Base-by-base conservation (phyloP, 2,888 invertebrate species). In the Cephus nigrinus region DNA sequence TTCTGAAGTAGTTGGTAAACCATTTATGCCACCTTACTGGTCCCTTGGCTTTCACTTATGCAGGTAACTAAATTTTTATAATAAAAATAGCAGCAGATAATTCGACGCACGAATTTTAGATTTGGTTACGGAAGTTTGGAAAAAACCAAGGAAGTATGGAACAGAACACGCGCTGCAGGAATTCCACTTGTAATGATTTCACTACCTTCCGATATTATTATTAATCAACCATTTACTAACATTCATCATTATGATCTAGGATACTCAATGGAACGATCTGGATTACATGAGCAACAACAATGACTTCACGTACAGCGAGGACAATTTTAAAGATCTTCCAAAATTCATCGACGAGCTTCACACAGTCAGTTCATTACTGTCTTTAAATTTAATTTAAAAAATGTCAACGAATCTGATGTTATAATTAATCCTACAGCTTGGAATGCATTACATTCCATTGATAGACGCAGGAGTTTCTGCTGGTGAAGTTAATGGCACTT, bases 1-100 rank as follows among this genome's bases (percentile, higher is more conserved):
- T 88, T 94, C 95, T 0, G 93, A 93, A 79, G 86, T 96, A 5
- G 93, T 97, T 15, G 97, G 97, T 0, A 92, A 94, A 79, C 97
- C 97, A 0, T 94, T 94, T 88, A 93, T 98, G 93, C 97, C 97
- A 0, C 97, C 98, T 0, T 97, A 96, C 89, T 98, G 98, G 98
- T 93, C 95, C 0, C 93, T 98, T 0, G 98, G 98, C 1, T 98
- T 97, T 91, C 98, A 98, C 92, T 92, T 98, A 36, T 96, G 97
- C 93, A 94, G 95, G 93, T 95, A 84, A 85, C 89, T 86, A 69
- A 32, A 12, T 71, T 31, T 71, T 15, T 71, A 31, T 71, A 33
- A 71, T 71, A 15, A 31, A 71, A 71, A 12, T 31, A 71, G 12
- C 30, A 71, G 23, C 71, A 71, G 33, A 33, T 71, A 71, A 71